phyloP scores from a whole-genome alignment of 2,888 invertebrate species.

The Nomada ferruginata region DNA sequence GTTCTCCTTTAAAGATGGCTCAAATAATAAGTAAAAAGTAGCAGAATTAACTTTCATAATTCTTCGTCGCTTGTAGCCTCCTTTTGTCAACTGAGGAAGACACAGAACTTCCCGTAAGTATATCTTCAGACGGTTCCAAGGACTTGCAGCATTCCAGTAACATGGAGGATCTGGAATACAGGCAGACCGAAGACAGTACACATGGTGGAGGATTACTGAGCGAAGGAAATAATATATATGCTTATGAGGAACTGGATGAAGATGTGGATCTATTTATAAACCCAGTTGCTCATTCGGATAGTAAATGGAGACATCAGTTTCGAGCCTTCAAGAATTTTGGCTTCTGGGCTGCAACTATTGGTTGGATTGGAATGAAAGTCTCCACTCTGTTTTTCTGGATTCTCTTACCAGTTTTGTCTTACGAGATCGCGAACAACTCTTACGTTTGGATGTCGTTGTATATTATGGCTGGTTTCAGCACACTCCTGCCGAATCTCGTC shows the following conservation, averaged over 20 bases:
- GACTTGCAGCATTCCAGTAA: background rate
- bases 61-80: slow-evolving; percentile 60
- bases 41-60: background rate
- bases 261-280: slow-evolving; percentile 68
- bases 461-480: slow-evolving; percentile 67
- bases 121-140: slow-evolving; percentile 29
- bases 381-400: slow-evolving; percentile 70
- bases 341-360: slow-evolving; percentile 71
- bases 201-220: slow-evolving; percentile 50
- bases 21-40: background rate
- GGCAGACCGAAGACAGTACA: slow-evolving; percentile 8
- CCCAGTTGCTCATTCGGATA: slow-evolving; percentile 15
- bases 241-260: slow-evolving; percentile 72
- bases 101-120: slow-evolving; percentile 69
- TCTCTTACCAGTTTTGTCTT: slow-evolving; percentile 62
- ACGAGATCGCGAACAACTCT: background rate
- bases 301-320: slow-evolving; percentile 71
- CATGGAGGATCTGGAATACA: slow-evolving; percentile 12
- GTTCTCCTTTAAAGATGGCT: slow-evolving; percentile 21
- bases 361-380: slow-evolving; percentile 67
- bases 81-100: slow-evolving; percentile 73
- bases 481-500: slow-evolving; percentile 65
- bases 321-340: slow-evolving; percentile 59
- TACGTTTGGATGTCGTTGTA: slow-evolving; percentile 58
- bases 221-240: slow-evolving; percentile 69